Base-by-base conservation (phyloP, 2,113 vertebrate species). In the Epinephelus lanceolatus region DNA sequence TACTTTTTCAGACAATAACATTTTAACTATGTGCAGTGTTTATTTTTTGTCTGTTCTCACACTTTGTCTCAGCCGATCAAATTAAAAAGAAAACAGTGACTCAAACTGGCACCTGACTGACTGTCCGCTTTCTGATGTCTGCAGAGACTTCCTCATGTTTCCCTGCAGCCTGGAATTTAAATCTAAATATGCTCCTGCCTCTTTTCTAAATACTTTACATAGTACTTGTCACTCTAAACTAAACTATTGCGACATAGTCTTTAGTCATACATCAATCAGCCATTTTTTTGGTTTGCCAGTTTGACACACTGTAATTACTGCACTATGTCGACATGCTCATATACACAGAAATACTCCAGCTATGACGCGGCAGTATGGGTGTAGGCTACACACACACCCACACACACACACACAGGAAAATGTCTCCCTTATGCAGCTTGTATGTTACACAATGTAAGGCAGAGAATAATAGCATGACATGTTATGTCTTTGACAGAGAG, bases 401-500 rank as follows among this genome's bases (percentile, higher is more conserved):
- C 57, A 42, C 71, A 21, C 30, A 27, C n/a, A 18, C 13, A 71
- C 57, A 45, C n/a, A 63, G 42, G 45, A 66, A 27, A 49, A 57
- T 52, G 18, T 60, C 47, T 55, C 17, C 21, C 17, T 11, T 37
- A 13, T 69, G 42, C 8, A 63, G 6, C 66, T 5, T 14, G 15
- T 2, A 42, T 23, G 59, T 11, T 27, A 55, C 53, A 51, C 13
- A 13, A 10, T 14, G 40, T 68, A 6, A 4, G 40, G 1, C 27
- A n/a, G 56, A 65, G 23, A 17, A 70, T 25, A 59, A 11, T 17
- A 55, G 42, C 81, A 9, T 69, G 51, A 79, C n/a, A 27, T 27
- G 55, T 42, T 59, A 15, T 12, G 5, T 85, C 10, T 51, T 62
- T 37, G 12, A 5, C 80, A 98, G 97, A 98, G 83, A 96, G 96